Base-by-base conservation (phyloP, 2,888 invertebrate genomes). In the Baccha elongata region DNA sequence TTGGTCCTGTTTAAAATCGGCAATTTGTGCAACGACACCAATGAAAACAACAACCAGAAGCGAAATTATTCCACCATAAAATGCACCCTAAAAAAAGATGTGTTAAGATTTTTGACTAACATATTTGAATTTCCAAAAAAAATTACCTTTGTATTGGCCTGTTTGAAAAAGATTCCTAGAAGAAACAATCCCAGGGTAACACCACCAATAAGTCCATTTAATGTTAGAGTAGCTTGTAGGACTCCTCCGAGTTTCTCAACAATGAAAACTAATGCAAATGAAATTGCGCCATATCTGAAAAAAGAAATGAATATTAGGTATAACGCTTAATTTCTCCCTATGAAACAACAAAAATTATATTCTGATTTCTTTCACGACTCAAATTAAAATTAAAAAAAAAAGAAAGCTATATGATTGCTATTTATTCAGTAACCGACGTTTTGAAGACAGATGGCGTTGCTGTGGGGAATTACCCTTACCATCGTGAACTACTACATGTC, bases 161-260 rank as follows among this genome's bases (percentile, higher is more conserved):
- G 95, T 0, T 97, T 97, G 86, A 97, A 95, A 86, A 96, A 94
- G 94, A 98, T 97, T 68, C 98, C 98, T 19, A 98, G 91, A 0
- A 96, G 94, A 89, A 98, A 98, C 3, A 97, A 92, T 0, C 97
- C 98, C 19, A 98, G 91, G 0, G 96, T 95, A 0, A 98, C 95
- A 1, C 97, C 98, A 2, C 97, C 96, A 21, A 96, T 95, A 92
- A 97, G 95, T 0, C 97, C 97, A 88, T 97, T 96, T 87, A 97
- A 95, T 52, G 96, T 96, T 0, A 97, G 91, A 0, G 97, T 97
- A 1, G 97, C 95, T 92, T 98, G 96, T 84, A 98, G 92, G 42
- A 98, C 95, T 6, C 97, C 96, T 0, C 98, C 98, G 29, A 98
- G 92, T 68, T 94, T 93, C 87, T 97, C 96, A 11, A 98, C 96